Conservation (phyloP, 2,797 vertebrate genomes). For the Threskiornis aethiopicus region DNA sequence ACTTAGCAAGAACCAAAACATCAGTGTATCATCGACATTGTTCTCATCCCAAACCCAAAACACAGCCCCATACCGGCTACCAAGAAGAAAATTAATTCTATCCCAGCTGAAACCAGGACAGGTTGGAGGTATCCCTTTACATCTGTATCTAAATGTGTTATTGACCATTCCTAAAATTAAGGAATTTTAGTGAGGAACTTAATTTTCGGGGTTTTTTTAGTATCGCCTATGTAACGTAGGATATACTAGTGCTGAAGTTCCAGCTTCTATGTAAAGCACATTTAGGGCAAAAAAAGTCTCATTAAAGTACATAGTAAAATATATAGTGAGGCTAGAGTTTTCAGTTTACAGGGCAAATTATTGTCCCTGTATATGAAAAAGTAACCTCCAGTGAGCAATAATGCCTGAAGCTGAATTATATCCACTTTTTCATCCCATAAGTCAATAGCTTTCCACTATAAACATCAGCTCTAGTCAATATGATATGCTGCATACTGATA, state of each 20-base stretch:
- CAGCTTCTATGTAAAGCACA: neutral
- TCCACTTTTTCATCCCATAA: constrained; percentile 63
- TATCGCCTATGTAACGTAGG: neutral
- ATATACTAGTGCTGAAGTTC: neutral
- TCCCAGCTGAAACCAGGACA: too few relatives aligned
- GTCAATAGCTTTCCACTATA: constrained; percentile 69
- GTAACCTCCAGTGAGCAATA: constrained; percentile 65
- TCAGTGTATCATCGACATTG: too few relatives aligned
- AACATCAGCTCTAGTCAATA: constrained; percentile 68
- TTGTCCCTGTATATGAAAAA: constrained; percentile 64
- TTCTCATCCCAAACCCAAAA: too few relatives aligned
- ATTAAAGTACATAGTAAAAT: constrained; percentile 45
- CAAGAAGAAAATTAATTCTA: too few relatives aligned
- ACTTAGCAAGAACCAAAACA: too few relatives aligned
- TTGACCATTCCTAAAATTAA: neutral
- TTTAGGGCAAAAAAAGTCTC: constrained; percentile 11
- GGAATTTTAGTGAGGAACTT: neutral
- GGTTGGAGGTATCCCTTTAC: neutral
- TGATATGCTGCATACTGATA: constrained; percentile 68
- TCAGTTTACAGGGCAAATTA: constrained; percentile 66
- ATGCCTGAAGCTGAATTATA: constrained; percentile 65
- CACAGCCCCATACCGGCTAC: too few relatives aligned
- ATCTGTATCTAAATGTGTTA: neutral
- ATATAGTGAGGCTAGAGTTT: constrained; percentile 51
- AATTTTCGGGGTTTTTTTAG: neutral